phyloP scores from a whole-genome alignment of 2,797 vertebrate genomes.

The Hyperoplus lanceolatus region DNA sequence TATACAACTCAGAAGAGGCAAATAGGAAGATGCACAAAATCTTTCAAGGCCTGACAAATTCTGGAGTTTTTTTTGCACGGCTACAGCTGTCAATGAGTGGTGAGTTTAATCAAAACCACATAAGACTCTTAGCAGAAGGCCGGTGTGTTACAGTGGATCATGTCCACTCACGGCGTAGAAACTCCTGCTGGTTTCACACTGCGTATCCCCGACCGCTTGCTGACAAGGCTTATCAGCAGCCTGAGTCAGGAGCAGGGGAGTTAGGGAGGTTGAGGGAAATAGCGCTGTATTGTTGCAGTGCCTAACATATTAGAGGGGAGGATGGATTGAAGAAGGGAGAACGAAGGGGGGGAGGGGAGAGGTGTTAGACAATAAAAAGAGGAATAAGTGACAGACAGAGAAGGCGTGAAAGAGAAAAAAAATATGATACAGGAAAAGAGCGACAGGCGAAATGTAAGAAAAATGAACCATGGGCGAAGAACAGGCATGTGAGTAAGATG shows the following conservation, averaged over 20 bases:
- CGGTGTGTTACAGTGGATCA: conserved; percentile 16
- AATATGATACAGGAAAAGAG: background rate
- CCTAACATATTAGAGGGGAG: conserved; percentile 44
- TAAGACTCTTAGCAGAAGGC: conserved; percentile 27
- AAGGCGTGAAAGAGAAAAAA: conserved; percentile 10
- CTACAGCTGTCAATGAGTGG: conserved; percentile 13
- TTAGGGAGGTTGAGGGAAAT: conserved; percentile 62
- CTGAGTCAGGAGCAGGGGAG: conserved; percentile 77
- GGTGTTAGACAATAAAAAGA: conserved; percentile 2
- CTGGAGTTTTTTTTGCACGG: background rate
- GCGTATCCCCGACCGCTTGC: conserved; percentile 38
- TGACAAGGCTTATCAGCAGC: conserved; percentile 70
- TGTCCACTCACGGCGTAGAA: conserved; percentile 30
- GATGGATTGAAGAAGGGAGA: conserved; percentile 8
- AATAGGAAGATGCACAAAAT: background rate
- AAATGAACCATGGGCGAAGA: background rate
- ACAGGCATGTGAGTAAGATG: background rate
- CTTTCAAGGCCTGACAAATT: background rate
- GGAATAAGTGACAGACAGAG: conserved; percentile 26
- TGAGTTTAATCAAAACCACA: conserved; percentile 13
- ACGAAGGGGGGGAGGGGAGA: background rate
- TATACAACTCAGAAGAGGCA: background rate
- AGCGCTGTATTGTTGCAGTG: conserved; percentile 56
- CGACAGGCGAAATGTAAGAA: conserved; percentile 6
- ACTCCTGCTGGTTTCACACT: conserved; percentile 59